Base-by-base conservation (phyloP, 2,888 invertebrate species). In the Clostera curtula region DNA sequence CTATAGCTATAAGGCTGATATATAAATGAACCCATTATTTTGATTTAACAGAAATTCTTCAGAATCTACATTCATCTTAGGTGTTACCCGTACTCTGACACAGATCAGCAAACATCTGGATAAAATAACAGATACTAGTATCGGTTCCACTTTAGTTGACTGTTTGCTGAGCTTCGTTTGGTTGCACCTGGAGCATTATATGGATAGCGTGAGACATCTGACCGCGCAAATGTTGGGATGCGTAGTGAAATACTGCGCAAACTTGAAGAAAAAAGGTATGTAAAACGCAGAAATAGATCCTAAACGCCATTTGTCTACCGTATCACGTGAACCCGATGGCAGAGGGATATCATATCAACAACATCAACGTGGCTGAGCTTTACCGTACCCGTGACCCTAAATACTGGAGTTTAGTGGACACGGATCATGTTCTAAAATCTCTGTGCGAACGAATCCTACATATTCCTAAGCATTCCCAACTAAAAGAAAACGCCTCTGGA, bases 161-260 rank as follows among this genome's bases (percentile, higher is more conserved):
- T 16, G 19, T 0, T 40, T 73, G 31, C 46, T 69, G 25, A 22
- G 29, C 11, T 89, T 86, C 57, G 70, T 86, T 11, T 86, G 88
- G 83, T 60, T 74, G 0, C 87, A 89, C 45, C 63, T 90, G 22
- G 89, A 90, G 24, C 88, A 89, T 64, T 83, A 85, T 48, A 83
- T 89, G 58, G 91, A 91, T 53, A 87, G 87, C 39, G 89, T 91
- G 12, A 63, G 88, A 1, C 87, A 89, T 49, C 65, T 88, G 25
- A 69, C 87, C 0, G 85, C 82, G 11, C 85, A 86, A 36, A 62
- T 86, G 12, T 60, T 82, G 17, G 49, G 37, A 0, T 43, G 50
- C 12, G 43, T 74, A 2, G 63, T 76, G 0, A 57, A 40, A 12
- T 66, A 69, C 36, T 68, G 69, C 27, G 50, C 56, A 0, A 38